Evolutionary conservation across 2,113 vertebrate species (phyloP).

Genomic region (Trogon melanurus): DNA sequence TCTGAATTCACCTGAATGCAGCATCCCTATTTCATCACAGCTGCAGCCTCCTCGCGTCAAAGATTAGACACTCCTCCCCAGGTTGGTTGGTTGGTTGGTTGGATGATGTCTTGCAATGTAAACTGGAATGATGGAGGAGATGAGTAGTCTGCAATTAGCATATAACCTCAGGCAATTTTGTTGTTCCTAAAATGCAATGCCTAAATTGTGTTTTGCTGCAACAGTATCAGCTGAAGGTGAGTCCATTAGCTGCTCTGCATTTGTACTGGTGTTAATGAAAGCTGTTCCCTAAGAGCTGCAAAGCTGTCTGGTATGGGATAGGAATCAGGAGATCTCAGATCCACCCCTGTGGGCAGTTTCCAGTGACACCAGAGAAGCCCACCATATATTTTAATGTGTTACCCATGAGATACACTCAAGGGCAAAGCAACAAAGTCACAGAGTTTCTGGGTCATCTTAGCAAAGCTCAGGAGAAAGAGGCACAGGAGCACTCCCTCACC

Average conservation of each 20-base stretch:
- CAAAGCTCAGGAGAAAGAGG: not conserved
- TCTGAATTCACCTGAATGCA: not conserved
- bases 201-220: not conserved
- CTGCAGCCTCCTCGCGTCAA: not conserved
- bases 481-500: not conserved
- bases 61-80: not conserved
- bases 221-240: not conserved
- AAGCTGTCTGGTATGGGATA: not conserved
- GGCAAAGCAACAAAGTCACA: not conserved
- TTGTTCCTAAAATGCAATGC: slow-evolving; percentile 3
- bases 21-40: not conserved
- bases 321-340: not conserved
- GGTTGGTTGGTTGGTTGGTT: not conserved
- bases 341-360: not conserved
- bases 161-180: not conserved
- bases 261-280: not conserved
- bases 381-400: not conserved
- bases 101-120: not conserved
- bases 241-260: not conserved
- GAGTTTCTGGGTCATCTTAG: not conserved
- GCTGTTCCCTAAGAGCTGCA: not conserved
- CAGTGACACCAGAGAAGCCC: not conserved
- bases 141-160: not conserved
- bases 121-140: not conserved
- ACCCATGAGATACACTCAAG: not conserved